These are phyloP conservation scores for Peucedramus taeniatus DNA, from an alignment of 2,113 vertebrate genomes.

Conservation along the genomic window DNA sequence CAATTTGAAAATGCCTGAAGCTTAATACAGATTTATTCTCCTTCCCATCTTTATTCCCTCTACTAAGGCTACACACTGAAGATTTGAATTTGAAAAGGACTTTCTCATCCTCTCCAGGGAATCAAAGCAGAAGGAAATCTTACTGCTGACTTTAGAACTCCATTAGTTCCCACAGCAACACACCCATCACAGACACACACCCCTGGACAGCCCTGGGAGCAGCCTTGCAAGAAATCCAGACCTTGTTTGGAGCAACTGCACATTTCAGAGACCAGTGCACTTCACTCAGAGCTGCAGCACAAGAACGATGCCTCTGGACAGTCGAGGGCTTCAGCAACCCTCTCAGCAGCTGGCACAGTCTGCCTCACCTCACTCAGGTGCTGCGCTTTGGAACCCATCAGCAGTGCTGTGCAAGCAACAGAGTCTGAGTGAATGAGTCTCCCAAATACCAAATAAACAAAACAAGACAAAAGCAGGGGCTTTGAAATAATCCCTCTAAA, in stretches of 20 bases:
- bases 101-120: constrained; percentile 5
- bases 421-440: background rate
- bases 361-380: background rate
- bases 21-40: background rate
- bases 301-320: rapidly evolving
- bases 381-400: background rate
- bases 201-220: background rate
- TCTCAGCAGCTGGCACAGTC: background rate
- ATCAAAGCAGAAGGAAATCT: constrained; percentile 18
- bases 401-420: background rate
- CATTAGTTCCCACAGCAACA: constrained; percentile 21
- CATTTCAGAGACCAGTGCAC: background rate
- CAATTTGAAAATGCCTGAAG: background rate
- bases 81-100: constrained; percentile 28
- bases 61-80: background rate
- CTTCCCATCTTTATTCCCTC: background rate
- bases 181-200: background rate
- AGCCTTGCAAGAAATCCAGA: background rate
- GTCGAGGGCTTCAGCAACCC: background rate
- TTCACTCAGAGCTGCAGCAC: background rate
- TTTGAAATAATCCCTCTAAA: background rate
- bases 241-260: background rate
- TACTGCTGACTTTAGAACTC: constrained; percentile 1
- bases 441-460: background rate
- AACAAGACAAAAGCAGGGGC: too few relatives aligned